Conservation (phyloP, 2,888 invertebrate genomes). For the Eupithecia exiguata region DNA sequence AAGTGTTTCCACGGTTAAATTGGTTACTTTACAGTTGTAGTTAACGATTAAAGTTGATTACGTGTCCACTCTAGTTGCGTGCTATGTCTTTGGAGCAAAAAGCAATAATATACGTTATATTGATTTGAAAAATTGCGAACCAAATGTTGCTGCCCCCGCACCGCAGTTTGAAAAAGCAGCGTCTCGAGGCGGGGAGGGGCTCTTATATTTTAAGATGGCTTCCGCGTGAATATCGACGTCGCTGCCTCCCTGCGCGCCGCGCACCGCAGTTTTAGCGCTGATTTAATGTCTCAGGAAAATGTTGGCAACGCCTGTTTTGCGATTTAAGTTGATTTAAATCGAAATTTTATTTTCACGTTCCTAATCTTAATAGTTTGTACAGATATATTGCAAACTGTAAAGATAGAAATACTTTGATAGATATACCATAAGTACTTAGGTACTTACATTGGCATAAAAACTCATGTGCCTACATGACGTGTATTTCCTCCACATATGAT, state of each 20-base stretch:
- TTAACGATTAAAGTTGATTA: too few species aligned
- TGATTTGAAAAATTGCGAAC: slow-evolving; percentile 27
- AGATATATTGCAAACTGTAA: too few species aligned
- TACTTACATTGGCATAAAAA: too few species aligned
- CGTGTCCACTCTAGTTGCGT: too few species aligned
- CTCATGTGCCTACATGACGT: too few species aligned
- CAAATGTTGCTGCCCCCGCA: slow-evolving; percentile 69
- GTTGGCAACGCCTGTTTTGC: slow-evolving; percentile 29
- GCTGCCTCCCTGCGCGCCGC: slow-evolving; percentile 51
- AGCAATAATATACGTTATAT: neutral
- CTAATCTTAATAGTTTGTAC: neutral
- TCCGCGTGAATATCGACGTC: slow-evolving; percentile 82
- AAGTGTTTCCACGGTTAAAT: too few species aligned
- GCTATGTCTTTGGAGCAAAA: neutral
- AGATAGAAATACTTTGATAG: too few species aligned
- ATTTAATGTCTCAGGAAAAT: slow-evolving; percentile 50
- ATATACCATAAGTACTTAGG: too few species aligned
- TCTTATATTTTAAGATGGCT: slow-evolving; percentile 83
- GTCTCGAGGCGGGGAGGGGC: slow-evolving; percentile 72
- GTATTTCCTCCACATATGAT: too few species aligned
- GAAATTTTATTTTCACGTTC: neutral
- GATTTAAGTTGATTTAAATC: neutral
- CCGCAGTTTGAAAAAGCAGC: slow-evolving; percentile 76
- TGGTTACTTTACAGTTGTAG: too few species aligned
- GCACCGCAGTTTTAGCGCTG: slow-evolving; percentile 61